Conservation (phyloP, 2,797 vertebrate genomes). For the Spondyliosoma cantharus region DNA sequence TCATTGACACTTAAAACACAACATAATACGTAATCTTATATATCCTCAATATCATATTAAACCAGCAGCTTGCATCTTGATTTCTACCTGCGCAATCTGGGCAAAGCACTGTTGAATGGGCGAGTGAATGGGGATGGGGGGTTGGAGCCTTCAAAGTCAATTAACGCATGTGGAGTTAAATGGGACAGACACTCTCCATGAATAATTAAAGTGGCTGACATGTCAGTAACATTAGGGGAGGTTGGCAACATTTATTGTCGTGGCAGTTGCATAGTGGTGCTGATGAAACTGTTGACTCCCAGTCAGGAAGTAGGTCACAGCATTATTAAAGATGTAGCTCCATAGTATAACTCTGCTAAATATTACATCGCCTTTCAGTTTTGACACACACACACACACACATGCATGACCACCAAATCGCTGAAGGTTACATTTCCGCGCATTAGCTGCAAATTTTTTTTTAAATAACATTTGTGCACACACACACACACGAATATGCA, state of each 20-base stretch:
- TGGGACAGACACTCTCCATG: conserved; percentile 73
- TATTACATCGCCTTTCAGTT: conserved; percentile 58
- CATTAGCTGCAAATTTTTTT: background rate
- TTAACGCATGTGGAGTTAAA: conserved; percentile 74
- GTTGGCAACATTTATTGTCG: conserved; percentile 71
- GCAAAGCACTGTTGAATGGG: conserved; percentile 43
- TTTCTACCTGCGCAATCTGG: conserved; percentile 18
- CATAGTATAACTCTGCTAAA: conserved; percentile 60
- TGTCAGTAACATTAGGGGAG: conserved; percentile 77
- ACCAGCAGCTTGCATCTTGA: conserved; percentile 21
- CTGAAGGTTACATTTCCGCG: conserved; percentile 22
- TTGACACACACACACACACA: conserved; percentile 18
- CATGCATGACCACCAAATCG: background rate
- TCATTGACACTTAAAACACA: background rate
- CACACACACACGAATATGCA: conserved; percentile 8
- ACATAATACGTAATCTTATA: background rate
- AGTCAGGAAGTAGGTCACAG: conserved; percentile 79
- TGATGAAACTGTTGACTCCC: conserved; percentile 77
- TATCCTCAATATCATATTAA: conserved; percentile 1
- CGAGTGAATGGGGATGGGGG: conserved; percentile 54
- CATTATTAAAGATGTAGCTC: conserved; percentile 76
- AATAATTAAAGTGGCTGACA: conserved; percentile 81
- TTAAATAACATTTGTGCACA: conserved; percentile 13
- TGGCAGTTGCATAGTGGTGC: conserved; percentile 49
- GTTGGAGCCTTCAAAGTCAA: conserved; percentile 72